Evolutionary conservation across 2,888 invertebrate species (phyloP), one percentile per base, ranked within the genome.

Genomic region (Apomyelois bistriatella): DNA sequence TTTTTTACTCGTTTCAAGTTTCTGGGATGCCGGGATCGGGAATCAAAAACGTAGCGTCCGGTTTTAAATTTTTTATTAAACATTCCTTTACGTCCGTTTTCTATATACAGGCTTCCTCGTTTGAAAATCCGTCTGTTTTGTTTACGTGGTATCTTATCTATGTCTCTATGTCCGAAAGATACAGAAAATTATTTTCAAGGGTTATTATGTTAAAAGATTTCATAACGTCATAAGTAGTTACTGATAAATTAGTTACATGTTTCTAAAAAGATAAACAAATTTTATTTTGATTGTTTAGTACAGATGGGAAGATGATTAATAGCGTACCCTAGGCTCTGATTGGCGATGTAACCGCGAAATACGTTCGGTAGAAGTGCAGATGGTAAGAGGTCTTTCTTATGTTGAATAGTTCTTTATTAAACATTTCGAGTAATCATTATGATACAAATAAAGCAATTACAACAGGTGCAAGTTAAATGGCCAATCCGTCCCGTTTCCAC

Each of bases 1-100:
- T 82, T 85, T 89, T 87, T 86, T 86, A 79, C 63, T 69, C 58
- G 58, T 57, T 61, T 64, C 70, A 59, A 64, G 64, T 77, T 82
- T 79, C 77, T 74, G 74, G 82, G 83, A 80, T 82, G 77, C 71
- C 65, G 66, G 62, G 65, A 72, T 71, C 65, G 66, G 71, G 72
- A 75, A 72, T 74, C 69, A 71, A 72, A 76, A 75, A 78, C 74
- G 74, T 75, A 74, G 68, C 73, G 70, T 76, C 70, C 71, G 74
- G 73, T 63, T 69, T 72, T 76, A 74, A 70, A 67, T 70, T 77
- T 79, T 80, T 81, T 74, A 68, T 68, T 68, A 55, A 57, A 58
- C 73, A 79, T 79, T 79, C 76, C 70, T 74, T 62, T 64, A 64
- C 74, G 70, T 68, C 70, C 55, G 71, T 76, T 72, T 73, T 67